Percentiles rank a stretch among this genome's conserved stretches.
Conservation (phyloP, 2,113 vertebrate genomes). For the Pandion haliaetus region DNA sequence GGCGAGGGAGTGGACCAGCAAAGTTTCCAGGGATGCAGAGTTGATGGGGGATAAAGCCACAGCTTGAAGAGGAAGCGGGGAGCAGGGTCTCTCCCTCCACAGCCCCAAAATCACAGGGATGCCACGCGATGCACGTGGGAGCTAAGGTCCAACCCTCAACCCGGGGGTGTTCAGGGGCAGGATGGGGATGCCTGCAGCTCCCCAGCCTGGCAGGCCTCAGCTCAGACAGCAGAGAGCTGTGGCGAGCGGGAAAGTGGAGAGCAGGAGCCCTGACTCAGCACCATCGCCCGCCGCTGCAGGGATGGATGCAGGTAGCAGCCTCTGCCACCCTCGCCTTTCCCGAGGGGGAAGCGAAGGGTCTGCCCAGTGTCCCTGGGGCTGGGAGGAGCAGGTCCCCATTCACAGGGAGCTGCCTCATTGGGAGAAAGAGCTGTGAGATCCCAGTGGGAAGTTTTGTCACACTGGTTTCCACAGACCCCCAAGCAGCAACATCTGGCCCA, state of each 20-base stretch:
- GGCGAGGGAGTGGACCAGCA: background rate
- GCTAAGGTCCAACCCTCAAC: background rate
- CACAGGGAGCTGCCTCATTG: background rate
- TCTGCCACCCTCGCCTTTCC: background rate
- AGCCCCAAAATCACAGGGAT: background rate
- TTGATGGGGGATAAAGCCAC: background rate
- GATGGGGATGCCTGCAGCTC: background rate
- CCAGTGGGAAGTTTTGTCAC: background rate
- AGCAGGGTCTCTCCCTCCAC: background rate
- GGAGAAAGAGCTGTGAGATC: background rate
- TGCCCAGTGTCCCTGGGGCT: rapidly evolving
- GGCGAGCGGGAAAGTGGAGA: background rate
- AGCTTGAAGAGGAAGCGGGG: background rate
- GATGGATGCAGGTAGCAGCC: background rate
- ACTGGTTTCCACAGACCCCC: rapidly evolving
- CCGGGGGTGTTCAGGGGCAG: background rate
- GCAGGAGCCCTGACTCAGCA: background rate
- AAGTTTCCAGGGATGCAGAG: rapidly evolving
- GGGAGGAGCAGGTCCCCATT: background rate
- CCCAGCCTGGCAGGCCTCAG: background rate
- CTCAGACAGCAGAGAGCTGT: background rate
- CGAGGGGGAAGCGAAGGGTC: rapidly evolving
- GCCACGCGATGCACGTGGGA: rapidly evolving
- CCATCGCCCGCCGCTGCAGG: rapidly evolving
- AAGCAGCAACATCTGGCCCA: background rate